These are phyloP conservation scores for Leptarthrus brevirostris DNA, from an alignment of 2,888 invertebrate species.

Conservation along the genomic window DNA sequence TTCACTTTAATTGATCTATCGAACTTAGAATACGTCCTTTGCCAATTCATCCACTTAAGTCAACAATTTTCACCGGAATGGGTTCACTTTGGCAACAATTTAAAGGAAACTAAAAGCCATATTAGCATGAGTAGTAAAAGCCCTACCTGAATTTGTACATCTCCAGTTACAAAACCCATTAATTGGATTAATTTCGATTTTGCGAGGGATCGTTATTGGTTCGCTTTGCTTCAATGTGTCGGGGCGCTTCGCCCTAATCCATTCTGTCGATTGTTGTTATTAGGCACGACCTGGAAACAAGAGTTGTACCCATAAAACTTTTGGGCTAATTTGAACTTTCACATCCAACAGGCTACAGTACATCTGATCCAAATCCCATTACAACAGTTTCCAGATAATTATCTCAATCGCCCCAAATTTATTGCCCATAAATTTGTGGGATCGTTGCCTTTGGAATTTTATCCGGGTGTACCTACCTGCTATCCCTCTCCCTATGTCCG, in stretches of 20 bases:
- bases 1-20: too few species aligned
- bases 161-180: neutral
- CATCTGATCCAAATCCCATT: constrained; percentile 5
- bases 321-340: too few species aligned
- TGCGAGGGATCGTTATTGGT: neutral
- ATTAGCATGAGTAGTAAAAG: neutral
- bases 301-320: too few species aligned
- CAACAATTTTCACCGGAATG: too few species aligned
- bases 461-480: too few species aligned
- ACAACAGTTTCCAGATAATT: constrained; percentile 16
- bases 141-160: neutral
- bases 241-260: neutral
- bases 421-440: neutral
- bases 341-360: neutral
- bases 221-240: neutral
- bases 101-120: too few species aligned
- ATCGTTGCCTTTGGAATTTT: neutral
- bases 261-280: neutral
- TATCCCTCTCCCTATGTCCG: too few species aligned
- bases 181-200: neutral
- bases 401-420: neutral
- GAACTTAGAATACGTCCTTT: too few species aligned
- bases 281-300: neutral
- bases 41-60: too few species aligned
- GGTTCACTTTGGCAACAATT: too few species aligned